Conservation (phyloP, 2,113 vertebrate genomes). For the Bufo gargarizans region DNA sequence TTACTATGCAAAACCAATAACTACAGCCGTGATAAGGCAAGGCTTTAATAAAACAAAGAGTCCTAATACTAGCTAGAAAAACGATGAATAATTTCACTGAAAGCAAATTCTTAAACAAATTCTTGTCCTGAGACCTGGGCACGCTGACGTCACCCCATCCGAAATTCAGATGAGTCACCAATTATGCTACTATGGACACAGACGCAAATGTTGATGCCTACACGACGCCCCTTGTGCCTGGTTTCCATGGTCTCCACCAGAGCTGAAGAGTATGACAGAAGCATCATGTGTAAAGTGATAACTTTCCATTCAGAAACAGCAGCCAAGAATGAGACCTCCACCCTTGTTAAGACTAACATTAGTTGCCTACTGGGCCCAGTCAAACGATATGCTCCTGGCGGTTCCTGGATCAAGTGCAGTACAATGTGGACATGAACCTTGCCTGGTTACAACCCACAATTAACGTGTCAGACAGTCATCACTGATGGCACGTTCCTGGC, state of each 20-base stretch:
- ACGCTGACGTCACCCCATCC: not conserved
- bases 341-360: no score
- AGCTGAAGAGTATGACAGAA: not conserved
- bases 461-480: no score
- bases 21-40: no score
- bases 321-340: not conserved
- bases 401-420: no score
- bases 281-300: not conserved
- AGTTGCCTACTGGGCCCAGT: no score
- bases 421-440: no score
- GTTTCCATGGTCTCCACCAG: constrained; percentile 30
- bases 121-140: not conserved
- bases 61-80: not conserved
- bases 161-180: not conserved
- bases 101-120: not conserved
- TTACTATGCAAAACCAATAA: no score
- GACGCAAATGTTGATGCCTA: not conserved
- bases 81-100: not conserved
- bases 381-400: no score
- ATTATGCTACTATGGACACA: constrained; percentile 15
- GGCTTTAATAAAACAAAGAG: not conserved
- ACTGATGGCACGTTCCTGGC: no score
- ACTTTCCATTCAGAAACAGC: not conserved
- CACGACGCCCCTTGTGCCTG: constrained; percentile 17
- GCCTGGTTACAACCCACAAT: no score